Evolutionary conservation across 2,888 invertebrate species (phyloP).

Genomic region (Plusia festucae): DNA sequence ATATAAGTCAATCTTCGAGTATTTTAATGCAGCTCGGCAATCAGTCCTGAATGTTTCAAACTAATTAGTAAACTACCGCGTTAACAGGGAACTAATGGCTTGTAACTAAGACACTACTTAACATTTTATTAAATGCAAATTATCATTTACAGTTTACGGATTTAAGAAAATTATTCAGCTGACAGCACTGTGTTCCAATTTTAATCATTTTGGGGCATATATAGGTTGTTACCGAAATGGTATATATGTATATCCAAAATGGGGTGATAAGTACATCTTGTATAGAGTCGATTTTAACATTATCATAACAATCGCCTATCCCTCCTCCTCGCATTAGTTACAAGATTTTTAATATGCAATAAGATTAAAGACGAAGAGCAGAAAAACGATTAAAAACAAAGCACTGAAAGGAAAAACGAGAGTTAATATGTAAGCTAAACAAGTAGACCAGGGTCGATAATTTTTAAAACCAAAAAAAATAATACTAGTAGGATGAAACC

Average conservation of each 20-base stretch:
- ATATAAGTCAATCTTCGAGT: slow-evolving; percentile 1
- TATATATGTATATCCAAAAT: too few species aligned
- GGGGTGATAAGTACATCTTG: too few species aligned
- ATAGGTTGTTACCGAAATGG: too few species aligned
- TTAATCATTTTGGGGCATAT: not conserved
- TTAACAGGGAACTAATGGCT: slow-evolving; percentile 21
- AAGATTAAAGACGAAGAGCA: too few species aligned
- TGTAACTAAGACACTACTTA: slow-evolving; percentile 32
- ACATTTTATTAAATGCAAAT: slow-evolving; percentile 18
- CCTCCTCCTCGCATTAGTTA: too few species aligned
- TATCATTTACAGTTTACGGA: slow-evolving; percentile 3
- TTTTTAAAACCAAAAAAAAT: not conserved
- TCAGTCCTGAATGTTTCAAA: slow-evolving; percentile 26
- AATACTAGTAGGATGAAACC: too few species aligned
- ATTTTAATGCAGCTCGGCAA: slow-evolving; percentile 38
- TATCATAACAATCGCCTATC: too few species aligned
- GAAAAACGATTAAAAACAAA: not conserved
- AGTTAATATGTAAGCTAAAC: too few species aligned
- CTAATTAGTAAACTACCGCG: slow-evolving; percentile 29
- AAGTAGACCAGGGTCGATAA: not conserved
- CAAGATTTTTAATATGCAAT: too few species aligned
- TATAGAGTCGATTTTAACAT: too few species aligned
- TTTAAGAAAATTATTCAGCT: slow-evolving; percentile 7
- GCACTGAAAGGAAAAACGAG: not conserved
- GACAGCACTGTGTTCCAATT: not conserved